Conservation (phyloP, 2,113 vertebrate species). For the Tupaia chinensis region DNA sequence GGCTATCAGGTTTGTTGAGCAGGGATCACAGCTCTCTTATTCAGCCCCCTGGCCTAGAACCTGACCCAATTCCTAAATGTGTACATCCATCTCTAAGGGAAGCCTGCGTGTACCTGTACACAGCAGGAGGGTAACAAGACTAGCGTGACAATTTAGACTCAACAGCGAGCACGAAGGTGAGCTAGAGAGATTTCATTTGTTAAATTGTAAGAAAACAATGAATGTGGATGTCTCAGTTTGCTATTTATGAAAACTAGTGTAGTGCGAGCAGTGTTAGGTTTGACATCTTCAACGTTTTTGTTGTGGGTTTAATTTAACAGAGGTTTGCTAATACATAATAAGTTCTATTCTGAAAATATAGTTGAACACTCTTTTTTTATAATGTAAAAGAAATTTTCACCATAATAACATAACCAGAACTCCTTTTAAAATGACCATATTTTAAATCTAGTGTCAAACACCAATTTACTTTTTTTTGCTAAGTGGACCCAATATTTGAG, state of each 20-base stretch:
- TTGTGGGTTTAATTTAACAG: not conserved
- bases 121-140: not conserved
- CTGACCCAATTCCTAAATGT: not conserved
- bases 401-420: not conserved
- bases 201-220: slow-evolving; percentile 52
- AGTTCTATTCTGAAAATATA: not conserved
- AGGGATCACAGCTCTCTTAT: not conserved
- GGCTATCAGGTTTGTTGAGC: slow-evolving; percentile 41
- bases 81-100: slow-evolving; percentile 55
- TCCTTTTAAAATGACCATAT: not conserved
- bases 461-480: not conserved
- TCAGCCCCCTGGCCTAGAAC: slow-evolving; percentile 21
- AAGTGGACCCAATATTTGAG: slow-evolving; percentile 6
- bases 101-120: slow-evolving; percentile 45
- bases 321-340: not conserved
- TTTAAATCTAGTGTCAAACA: slow-evolving; percentile 8
- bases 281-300: not conserved
- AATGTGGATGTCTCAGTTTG: not conserved
- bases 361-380: not conserved
- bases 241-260: slow-evolving; percentile 29
- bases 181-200: slow-evolving; percentile 54
- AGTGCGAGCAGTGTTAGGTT: not conserved
- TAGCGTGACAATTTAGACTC: not conserved
- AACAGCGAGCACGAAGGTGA: slow-evolving; percentile 48
- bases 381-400: slow-evolving; percentile 14